Evolutionary conservation across 92 coral and sea anemone species (phyloP).

Genomic region (Heteractis magnifica): DNA sequence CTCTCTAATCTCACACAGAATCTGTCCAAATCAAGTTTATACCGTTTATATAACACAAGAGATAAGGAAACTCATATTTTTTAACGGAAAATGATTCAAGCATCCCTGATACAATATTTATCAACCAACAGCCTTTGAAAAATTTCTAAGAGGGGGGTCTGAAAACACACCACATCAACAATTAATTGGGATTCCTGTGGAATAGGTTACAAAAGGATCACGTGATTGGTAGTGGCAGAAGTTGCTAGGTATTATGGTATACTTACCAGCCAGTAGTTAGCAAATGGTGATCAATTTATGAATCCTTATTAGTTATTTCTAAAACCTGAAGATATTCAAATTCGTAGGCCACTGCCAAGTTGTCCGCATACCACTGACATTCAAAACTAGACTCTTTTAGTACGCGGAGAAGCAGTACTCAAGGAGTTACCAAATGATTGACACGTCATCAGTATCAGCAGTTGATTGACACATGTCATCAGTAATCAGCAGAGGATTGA

Average conservation of each 20-base stretch:
- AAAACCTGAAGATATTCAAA: too few relatives aligned
- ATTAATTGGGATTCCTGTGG: constrained; percentile 1
- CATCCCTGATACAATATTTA: neutral
- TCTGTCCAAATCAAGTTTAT: neutral
- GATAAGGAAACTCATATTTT: constrained; percentile 1
- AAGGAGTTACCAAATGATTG: too few relatives aligned
- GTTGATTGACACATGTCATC: neutral
- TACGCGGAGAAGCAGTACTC: neutral
- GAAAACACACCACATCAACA: constrained; percentile 5
- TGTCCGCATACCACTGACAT: too few relatives aligned
- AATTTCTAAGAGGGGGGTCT: neutral
- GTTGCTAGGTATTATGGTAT: too few relatives aligned
- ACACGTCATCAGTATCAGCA: too few relatives aligned
- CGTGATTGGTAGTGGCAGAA: neutral
- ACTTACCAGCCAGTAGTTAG: too few relatives aligned
- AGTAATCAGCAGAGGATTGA: neutral
- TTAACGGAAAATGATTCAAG: neutral
- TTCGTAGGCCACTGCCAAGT: too few relatives aligned
- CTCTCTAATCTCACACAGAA: neutral
- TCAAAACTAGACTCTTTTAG: neutral
- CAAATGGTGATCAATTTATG: too few relatives aligned
- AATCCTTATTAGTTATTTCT: too few relatives aligned
- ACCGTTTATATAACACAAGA: neutral
- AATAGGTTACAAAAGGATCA: neutral
- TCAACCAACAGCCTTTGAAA: neutral